Evolutionary conservation across 1,140 invertebrate species (phyloP), one percentile per base, ranked within the genome.

Genomic region (Wiebesia pumilae): DNA sequence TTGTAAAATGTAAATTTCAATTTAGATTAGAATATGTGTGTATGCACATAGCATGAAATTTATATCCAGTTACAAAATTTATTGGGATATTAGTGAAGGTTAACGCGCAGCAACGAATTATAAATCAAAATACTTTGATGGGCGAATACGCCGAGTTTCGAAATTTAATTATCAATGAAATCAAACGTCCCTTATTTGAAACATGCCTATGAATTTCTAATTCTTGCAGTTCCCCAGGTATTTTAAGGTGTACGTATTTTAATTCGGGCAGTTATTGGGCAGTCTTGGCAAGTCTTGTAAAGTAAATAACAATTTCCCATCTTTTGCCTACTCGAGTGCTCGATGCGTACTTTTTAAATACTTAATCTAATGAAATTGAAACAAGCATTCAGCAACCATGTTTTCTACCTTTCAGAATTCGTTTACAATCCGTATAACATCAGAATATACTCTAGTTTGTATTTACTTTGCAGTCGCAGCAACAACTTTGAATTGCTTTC

Each of bases 401-500:
- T 30, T 0, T 65, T 65, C n/a, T 1, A 65, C 12, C 27, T 30
- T 1, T 7, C 24, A 65, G n/a, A 12, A 65, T 65, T n/a, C 14
- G 16, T 12, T 40, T 73, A 2, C 19, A 73, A 27, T 9, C 21
- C 3, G 12, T 40, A 6, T 40, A 40, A 27, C 19, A 24, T 40
- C 10, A 73, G 40, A 43, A 40, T 1, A 43, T 43, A 43, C 6
- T 7, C 7, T 24, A 65, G 62, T 30, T 67, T 69, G 67, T 69
- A 81, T 69, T 81, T 81, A 81, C 35, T 81, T 47, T 67, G 14
- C 10, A 81, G n/a, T n/a, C n/a, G 65, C 24, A 69, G 30, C 3
- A 14, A 21, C 14, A 43, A 10, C 38, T 54, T 30, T 16, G 24
- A 73, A 69, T 81, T 38, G 40, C 38, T 47, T 65, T 69, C 51